phyloP scores from a whole-genome alignment of 1,140 invertebrate species.

The Rhagoletis zephyria region DNA sequence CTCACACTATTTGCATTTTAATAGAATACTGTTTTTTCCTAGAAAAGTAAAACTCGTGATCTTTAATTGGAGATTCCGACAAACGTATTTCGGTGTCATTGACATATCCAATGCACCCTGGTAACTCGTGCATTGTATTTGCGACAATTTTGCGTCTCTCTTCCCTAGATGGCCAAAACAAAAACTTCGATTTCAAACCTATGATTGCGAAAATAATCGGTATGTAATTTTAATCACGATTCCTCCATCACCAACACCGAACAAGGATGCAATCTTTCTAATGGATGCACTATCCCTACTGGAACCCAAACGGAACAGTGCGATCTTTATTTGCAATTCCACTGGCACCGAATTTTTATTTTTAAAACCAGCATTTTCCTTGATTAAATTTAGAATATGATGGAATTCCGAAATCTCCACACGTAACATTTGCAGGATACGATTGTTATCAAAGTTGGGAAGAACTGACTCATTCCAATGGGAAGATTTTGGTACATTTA shows the following conservation, averaged over 20 bases:
- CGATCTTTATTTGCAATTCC: constrained; percentile 52
- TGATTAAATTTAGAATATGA: background rate
- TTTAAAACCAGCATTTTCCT: constrained; percentile 6
- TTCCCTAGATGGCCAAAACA: too few species aligned
- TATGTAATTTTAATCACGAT: constrained; percentile 27
- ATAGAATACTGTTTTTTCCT: too few species aligned
- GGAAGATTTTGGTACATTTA: constrained; percentile 18
- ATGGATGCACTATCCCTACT: constrained; percentile 52
- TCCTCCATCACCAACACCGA: constrained; percentile 53
- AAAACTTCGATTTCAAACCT: background rate
- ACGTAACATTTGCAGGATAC: constrained; percentile 38
- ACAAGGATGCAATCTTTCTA: constrained; percentile 50
- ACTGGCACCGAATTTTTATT: background rate
- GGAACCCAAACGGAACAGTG: constrained; percentile 53
- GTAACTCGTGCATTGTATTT: too few species aligned
- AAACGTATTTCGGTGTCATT: too few species aligned
- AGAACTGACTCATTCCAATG: background rate
- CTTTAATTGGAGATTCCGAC: too few species aligned
- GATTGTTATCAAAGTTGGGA: background rate
- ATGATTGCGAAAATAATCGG: constrained; percentile 15
- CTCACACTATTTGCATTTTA: too few species aligned
- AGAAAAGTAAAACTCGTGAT: too few species aligned
- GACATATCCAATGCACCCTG: too few species aligned
- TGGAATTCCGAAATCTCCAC: background rate
- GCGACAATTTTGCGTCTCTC: too few species aligned